Percentiles rank a stretch among this genome's conserved stretches.
Evolutionary conservation across 2,888 invertebrate species (phyloP).

Genomic region (Cantharis rustica): DNA sequence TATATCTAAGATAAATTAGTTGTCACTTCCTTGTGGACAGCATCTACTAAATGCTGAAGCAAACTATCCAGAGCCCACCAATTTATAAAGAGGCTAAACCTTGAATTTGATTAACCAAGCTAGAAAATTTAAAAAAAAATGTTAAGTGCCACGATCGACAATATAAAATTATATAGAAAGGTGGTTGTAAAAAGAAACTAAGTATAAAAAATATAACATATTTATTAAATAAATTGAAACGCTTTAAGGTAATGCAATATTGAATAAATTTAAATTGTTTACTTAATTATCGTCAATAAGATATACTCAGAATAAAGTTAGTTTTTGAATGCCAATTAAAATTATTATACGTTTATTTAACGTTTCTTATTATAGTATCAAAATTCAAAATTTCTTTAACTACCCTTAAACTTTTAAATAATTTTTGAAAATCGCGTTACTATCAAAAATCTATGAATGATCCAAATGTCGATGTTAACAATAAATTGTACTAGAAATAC

Average conservation of each 20-base stretch:
- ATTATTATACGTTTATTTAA: constrained; percentile 1
- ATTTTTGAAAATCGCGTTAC: neutral
- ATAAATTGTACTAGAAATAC: constrained; percentile 12
- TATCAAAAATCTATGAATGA: constrained; percentile 5
- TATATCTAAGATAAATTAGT: neutral
- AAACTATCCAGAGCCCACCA: too few species aligned
- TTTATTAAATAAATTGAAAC: constrained; percentile 21
- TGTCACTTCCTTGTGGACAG: too few species aligned
- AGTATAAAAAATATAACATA: constrained; percentile 22
- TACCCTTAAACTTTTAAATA: constrained; percentile 4
- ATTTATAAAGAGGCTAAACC: too few species aligned
- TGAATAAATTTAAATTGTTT: neutral
- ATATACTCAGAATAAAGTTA: neutral
- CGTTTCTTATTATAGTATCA: constrained; percentile 14
- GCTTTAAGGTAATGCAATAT: constrained; percentile 1
- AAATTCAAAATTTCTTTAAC: constrained; percentile 10
- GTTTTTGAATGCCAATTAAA: constrained; percentile 1
- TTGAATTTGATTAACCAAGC: too few species aligned
- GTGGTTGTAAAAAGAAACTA: neutral
- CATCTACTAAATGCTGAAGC: too few species aligned
- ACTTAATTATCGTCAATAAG: constrained; percentile 8
- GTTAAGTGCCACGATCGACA: too few species aligned
- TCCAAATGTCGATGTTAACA: constrained; percentile 3
- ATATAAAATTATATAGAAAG: neutral
- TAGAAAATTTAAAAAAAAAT: too few species aligned